Conservation (phyloP, 53 echinoderm and acorn worm species). For the Crossaster papposus region DNA sequence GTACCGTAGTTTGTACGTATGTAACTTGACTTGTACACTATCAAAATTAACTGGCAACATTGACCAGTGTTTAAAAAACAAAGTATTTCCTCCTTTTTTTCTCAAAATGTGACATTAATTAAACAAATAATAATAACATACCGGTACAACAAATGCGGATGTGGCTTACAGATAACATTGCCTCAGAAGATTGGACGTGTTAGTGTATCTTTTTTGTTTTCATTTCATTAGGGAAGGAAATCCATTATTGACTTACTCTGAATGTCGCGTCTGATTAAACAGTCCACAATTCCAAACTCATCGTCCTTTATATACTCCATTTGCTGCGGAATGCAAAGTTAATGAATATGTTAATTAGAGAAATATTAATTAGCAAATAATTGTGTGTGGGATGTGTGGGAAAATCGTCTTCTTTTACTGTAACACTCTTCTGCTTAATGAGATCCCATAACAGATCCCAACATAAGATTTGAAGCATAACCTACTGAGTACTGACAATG, state of each 20-base stretch:
- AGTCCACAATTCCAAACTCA: constrained; percentile 61
- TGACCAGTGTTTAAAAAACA: no score
- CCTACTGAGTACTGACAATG: no score
- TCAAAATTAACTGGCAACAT: no score
- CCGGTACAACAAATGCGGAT: neutral
- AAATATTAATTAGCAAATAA: neutral
- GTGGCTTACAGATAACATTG: neutral
- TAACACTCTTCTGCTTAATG: no score
- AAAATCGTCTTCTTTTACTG: neutral
- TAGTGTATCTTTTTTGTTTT: neutral
- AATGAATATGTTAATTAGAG: neutral
- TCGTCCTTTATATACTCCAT: constrained; percentile 68
- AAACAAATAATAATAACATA: no score
- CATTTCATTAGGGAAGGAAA: neutral
- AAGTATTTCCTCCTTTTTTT: no score
- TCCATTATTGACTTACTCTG: constrained; percentile 58
- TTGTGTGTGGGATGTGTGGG: neutral
- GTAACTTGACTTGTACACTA: no score
- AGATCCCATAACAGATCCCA: no score
- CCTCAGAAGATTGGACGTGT: neutral
- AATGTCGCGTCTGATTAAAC: constrained; percentile 51
- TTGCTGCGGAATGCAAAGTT: constrained; percentile 60
- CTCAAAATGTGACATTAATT: no score
- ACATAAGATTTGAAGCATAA: no score
- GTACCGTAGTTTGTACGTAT: no score